Conservation (phyloP, 1,140 invertebrate genomes). For the Argopecten irradians region DNA sequence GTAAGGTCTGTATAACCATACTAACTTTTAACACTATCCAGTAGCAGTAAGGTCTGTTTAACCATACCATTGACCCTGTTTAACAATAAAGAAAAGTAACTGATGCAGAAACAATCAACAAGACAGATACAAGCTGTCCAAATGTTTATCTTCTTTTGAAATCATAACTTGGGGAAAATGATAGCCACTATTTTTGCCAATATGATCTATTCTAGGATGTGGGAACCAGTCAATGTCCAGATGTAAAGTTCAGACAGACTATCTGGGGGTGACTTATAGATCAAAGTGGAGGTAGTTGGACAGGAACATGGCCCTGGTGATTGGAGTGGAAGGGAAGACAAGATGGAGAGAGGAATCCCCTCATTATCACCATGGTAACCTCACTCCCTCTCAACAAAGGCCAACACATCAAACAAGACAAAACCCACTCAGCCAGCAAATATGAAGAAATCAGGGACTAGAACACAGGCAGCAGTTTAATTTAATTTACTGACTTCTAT, state of each 20-base stretch:
- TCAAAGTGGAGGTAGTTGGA: background rate
- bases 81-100: too few species aligned
- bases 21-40: too few species aligned
- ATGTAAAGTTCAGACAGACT: background rate
- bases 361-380: conserved; percentile 12
- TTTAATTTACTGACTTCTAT: conserved; percentile 1
- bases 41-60: too few species aligned
- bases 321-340: background rate
- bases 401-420: background rate
- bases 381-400: background rate
- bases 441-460: conserved; percentile 1
- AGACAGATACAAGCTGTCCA: too few species aligned
- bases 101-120: too few species aligned
- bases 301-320: conserved; percentile 7
- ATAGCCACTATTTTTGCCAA: background rate
- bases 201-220: background rate
- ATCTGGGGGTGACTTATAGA: background rate
- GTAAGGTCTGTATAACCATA: too few species aligned
- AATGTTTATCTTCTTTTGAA: background rate
- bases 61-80: too few species aligned
- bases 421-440: conserved; percentile 6
- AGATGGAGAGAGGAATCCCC: background rate
- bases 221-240: background rate
- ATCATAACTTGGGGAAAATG: background rate
- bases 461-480: background rate